phyloP scores from a whole-genome alignment of 2,888 invertebrate genomes.

The Cephalotes varians region DNA sequence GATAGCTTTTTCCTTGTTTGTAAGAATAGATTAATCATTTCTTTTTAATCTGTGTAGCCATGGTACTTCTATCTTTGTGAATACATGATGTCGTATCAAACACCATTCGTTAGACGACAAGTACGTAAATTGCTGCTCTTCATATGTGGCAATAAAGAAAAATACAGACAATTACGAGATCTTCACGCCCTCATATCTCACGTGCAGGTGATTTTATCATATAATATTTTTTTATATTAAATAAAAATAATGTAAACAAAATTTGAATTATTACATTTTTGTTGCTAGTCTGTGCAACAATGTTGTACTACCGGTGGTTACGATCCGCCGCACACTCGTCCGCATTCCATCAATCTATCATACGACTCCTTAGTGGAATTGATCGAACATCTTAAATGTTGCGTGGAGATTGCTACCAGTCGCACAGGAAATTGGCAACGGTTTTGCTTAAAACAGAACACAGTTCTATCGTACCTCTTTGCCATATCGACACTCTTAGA shows the following conservation, averaged over 20 bases:
- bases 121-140: constrained; percentile 96
- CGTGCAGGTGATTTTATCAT: constrained; percentile 88
- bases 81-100: constrained; percentile 97
- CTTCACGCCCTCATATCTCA: constrained; percentile 97
- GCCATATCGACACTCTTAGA: constrained; percentile 93
- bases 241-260: constrained; percentile 24
- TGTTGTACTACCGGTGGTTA: constrained; percentile 88
- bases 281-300: constrained; percentile 86
- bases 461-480: constrained; percentile 93
- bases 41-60: constrained; percentile 82
- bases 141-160: constrained; percentile 98
- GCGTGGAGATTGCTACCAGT: constrained; percentile 96
- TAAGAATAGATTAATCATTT: constrained; percentile 1
- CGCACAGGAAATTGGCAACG: constrained; percentile 98
- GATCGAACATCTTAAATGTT: constrained; percentile 97
- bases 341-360: constrained; percentile 88
- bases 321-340: constrained; percentile 85
- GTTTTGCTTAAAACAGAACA: constrained; percentile 92
- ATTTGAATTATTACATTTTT: constrained; percentile 27
- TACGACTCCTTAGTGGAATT: constrained; percentile 97
- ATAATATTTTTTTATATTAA: background rate
- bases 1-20: background rate
- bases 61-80: constrained; percentile 96
- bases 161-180: constrained; percentile 97
- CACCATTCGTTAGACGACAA: constrained; percentile 96